Conservation (phyloP, 2,113 vertebrate species). For the Spea bombifrons region DNA sequence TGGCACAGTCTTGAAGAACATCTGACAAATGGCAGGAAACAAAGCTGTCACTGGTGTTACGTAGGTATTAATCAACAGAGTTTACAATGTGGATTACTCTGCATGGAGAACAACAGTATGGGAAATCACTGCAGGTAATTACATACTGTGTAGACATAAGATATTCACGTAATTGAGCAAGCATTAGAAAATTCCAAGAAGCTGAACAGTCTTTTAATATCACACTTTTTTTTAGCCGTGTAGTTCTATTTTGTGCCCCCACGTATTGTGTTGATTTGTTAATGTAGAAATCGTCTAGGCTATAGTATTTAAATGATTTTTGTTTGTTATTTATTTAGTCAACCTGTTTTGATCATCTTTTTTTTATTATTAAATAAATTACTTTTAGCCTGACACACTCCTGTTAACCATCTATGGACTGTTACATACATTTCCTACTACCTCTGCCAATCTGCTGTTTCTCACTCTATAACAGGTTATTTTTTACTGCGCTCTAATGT, state of each 20-base stretch:
- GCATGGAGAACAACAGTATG: slow-evolving; percentile 56
- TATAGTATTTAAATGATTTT: slow-evolving; percentile 80
- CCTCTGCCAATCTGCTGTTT: slow-evolving; percentile 82
- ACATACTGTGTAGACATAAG: slow-evolving; percentile 53
- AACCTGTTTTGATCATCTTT: slow-evolving; percentile 70
- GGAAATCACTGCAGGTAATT: slow-evolving; percentile 54
- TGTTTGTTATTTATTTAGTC: slow-evolving; percentile 92
- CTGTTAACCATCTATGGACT: slow-evolving; percentile 72
- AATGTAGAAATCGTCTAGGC: slow-evolving; percentile 65
- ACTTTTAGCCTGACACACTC: slow-evolving; percentile 63
- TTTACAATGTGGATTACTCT: slow-evolving; percentile 60
- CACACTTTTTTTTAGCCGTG: slow-evolving; percentile 32
- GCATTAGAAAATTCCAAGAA: slow-evolving; percentile 47
- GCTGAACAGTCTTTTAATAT: slow-evolving; percentile 39
- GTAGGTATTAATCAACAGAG: slow-evolving; percentile 63
- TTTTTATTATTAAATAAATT: slow-evolving; percentile 53
- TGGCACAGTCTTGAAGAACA: slow-evolving; percentile 45
- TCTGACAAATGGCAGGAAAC: slow-evolving; percentile 52
- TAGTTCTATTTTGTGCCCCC: slow-evolving; percentile 49
- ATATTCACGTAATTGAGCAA: slow-evolving; percentile 57
- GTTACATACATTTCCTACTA: slow-evolving; percentile 87
- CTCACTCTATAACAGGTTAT: slow-evolving; percentile 74
- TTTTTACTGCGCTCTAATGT: slow-evolving; percentile 85
- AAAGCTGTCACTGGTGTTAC: slow-evolving; percentile 53
- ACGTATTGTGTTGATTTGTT: slow-evolving; percentile 70